Base-by-base conservation (phyloP, 2,888 invertebrate species). In the Antitype chi region DNA sequence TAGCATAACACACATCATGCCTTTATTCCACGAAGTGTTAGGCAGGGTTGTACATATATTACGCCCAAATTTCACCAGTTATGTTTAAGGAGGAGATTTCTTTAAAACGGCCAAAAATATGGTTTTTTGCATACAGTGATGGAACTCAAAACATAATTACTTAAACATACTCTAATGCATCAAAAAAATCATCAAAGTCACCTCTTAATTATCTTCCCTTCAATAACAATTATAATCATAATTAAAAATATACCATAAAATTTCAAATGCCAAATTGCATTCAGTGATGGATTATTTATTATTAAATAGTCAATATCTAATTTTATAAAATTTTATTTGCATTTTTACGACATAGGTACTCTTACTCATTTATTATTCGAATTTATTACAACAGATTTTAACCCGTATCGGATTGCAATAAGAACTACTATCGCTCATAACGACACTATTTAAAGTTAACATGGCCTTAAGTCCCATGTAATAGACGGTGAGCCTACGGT, bases 351-450 rank as follows among this genome's bases (percentile, higher is more conserved):
- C 4, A 23, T 23, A n/a, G n/a, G n/a, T n/a, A 53, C 23, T 23
- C 53, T 53, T 53, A 11, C 23, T 53, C 23, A 11, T 23, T 53
- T 53, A 32, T 32, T 32, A 87, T 82, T 85, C 80, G 78, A 67
- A 81, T 82, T 84, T 80, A 80, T 81, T 87, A 74, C 81, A 82
- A 87, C 77, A 47, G 57, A 90, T 81, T 88, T 80, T 87, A 76
- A 85, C 76, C 23, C 53, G 23, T 53, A 11, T 23, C 5, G 23
- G 53, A 23, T 70, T 7, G 64, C 0, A 0, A 49, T 85, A 90
- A 85, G 87, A 80, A 68, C 79, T 78, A 84, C 74, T 81, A 78
- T 85, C 53, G 77, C 70, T 57, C 38, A 49, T 79, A 79, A 80
- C 72, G 64, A 53, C 53, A 11, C 23, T 53, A 23, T 53, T 53